A percentile compares a stretch with the other conserved stretches of the same genome.
Conservation (phyloP, 2,888 invertebrate genomes). For the Eudasyphora cyanicolor region DNA sequence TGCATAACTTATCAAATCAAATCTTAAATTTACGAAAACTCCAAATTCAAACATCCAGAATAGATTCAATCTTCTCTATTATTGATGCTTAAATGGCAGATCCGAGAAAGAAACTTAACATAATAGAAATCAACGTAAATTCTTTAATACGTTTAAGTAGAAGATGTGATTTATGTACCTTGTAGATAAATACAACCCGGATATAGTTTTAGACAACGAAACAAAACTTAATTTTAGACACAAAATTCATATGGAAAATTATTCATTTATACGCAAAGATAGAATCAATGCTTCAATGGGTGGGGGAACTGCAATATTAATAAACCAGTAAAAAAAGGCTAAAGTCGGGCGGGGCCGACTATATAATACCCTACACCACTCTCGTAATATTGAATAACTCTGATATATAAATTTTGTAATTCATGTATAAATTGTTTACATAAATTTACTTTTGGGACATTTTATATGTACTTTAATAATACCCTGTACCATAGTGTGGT, state of each 20-base stretch:
- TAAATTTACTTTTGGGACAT: not conserved
- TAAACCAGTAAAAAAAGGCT: no score
- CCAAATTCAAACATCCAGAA: conserved; percentile 32
- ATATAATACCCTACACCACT: not conserved
- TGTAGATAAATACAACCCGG: not conserved
- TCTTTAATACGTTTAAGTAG: conserved; percentile 9
- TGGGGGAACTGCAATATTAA: no score
- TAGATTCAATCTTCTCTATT: conserved; percentile 12
- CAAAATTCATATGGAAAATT: not conserved
- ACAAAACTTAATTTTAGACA: not conserved
- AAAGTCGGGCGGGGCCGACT: not conserved
- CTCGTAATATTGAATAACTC: no score
- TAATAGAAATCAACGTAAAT: no score
- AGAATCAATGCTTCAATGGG: not conserved
- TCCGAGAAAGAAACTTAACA: not conserved
- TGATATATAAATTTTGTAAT: no score
- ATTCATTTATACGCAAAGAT: not conserved
- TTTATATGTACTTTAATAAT: no score
- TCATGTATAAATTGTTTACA: not conserved
- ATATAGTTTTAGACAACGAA: not conserved
- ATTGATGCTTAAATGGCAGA: not conserved
- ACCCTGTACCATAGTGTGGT: no score
- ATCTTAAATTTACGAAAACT: conserved; percentile 2
- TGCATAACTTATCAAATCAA: conserved; percentile 10
- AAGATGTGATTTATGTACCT: not conserved